phyloP scores from a whole-genome alignment of 2,888 invertebrate species.

The Ichneumoninae sp. region DNA sequence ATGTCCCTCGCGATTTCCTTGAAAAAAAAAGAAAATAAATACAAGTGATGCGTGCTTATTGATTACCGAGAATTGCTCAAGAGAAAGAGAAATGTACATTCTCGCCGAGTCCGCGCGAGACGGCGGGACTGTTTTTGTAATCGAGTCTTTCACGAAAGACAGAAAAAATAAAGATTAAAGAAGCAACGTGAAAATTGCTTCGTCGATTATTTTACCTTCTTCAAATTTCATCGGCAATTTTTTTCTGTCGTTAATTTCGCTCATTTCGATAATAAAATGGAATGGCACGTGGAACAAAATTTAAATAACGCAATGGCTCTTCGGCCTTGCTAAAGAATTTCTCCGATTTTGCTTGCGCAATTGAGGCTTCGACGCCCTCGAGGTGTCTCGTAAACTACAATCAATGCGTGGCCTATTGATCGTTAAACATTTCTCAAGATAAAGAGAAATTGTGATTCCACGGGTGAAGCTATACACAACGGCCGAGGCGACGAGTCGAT shows the following conservation, averaged over 20 bases:
- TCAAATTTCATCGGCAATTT: not conserved
- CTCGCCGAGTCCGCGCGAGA: not conserved
- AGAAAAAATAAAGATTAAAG: not conserved
- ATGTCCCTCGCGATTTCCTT: constrained; percentile 83
- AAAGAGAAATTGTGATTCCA: constrained; percentile 34
- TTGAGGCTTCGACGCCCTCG: not conserved
- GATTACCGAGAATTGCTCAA: constrained; percentile 24
- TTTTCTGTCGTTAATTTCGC: not conserved
- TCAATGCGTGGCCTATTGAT: not conserved
- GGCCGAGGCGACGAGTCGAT: not conserved
- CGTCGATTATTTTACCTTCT: no score
- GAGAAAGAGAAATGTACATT: constrained; percentile 32
- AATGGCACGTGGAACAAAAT: not conserved
- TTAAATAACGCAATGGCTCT: not conserved
- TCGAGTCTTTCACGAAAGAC: not conserved
- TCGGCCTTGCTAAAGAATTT: not conserved
- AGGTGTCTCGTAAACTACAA: not conserved
- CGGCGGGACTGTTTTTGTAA: not conserved
- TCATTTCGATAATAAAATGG: not conserved
- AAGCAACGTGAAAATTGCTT: not conserved
- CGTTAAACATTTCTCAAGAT: constrained; percentile 2
- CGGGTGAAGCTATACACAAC: not conserved
- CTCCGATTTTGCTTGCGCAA: not conserved
- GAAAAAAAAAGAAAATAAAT: constrained; percentile 9
- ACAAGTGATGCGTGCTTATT: constrained; percentile 30